Base-by-base conservation (phyloP, 2,888 invertebrate species). In the Bombylius major region DNA sequence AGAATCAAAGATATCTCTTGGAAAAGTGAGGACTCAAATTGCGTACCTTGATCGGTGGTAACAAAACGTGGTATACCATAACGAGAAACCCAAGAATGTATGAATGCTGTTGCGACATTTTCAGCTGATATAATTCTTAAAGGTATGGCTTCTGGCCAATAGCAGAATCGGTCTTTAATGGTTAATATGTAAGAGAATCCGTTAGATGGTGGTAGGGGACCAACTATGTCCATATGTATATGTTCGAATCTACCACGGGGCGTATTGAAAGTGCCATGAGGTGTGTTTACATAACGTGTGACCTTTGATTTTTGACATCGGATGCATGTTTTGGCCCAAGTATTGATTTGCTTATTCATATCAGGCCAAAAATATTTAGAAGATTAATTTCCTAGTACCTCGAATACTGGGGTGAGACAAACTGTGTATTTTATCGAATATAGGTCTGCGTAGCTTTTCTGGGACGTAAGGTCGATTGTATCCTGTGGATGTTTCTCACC, bases 391-490 rank as follows among this genome's bases (percentile, higher is more conserved):
- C 0, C 47, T 36, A 0, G 63, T 62, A 5, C 56, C 56, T 39
- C 60, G 51, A 11, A 55, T 53, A 46, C 63, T 63, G 0, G 63
- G 62, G 48, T 66, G 64, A 5, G 47, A 47, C 7, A 47, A 23
- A 47, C 31, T 47, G 8, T 47, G 47, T 0, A 64, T 12, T 4
- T 11, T 23, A 23, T 62, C 44, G 53, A 65, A 62, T 0, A 59
- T 56, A 5, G 14, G 32, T 9, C 51, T 39, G 11, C 64, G 49
- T 5, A 62, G 53, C 5, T 9, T 0, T 9, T 14, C 9, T 13
- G 64, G 61, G 3, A 65, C 50, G 34, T 58, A 63, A 6, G 63
- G 62, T n/a, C 62, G 47, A 3, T 58, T 55, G 0, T 32, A 23
- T 8, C 53, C 9, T 5, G 47, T 47, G 4, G 47, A 47, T 4